A percentile compares a stretch with the other conserved stretches of the same genome.
phyloP scores from a whole-genome alignment of 1,140 invertebrate species.

The Leptinotarsa defecta region DNA sequence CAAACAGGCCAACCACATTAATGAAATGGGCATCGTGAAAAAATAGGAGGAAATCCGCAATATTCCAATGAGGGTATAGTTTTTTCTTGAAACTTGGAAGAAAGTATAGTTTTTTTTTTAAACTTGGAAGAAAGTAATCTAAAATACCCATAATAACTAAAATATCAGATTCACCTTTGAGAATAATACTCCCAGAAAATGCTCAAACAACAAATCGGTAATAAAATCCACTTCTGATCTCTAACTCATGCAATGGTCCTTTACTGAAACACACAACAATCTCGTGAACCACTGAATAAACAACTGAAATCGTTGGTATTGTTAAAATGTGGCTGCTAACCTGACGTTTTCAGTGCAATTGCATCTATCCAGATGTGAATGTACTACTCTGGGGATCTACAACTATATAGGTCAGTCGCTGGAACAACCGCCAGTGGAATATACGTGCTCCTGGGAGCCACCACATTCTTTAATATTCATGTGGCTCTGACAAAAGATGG shows the following conservation, averaged over 20 bases:
- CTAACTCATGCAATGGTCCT: background rate
- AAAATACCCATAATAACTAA: background rate
- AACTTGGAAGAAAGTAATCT: too few relatives aligned
- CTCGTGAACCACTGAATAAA: background rate
- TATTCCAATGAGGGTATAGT: too few relatives aligned
- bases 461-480: slow-evolving; percentile 8
- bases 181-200: background rate
- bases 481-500: background rate
- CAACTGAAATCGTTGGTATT: background rate
- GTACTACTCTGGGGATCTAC: slow-evolving; percentile 3
- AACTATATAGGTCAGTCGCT: slow-evolving; percentile 5
- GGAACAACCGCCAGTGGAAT: background rate
- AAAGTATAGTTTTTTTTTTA: too few relatives aligned
- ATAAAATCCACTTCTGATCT: background rate
- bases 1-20: too few relatives aligned
- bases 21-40: too few relatives aligned
- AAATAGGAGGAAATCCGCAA: too few relatives aligned
- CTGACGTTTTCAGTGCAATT: slow-evolving; percentile 7
- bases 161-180: background rate
- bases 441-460: background rate
- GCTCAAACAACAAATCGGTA: background rate
- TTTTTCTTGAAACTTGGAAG: too few relatives aligned
- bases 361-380: slow-evolving; percentile 4
- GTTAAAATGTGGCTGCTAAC: slow-evolving; percentile 1
- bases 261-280: background rate